A percentile compares a stretch with the other conserved stretches of the same genome.
phyloP scores from a whole-genome alignment of 2,113 vertebrate genomes.

The Rhabdomys dilectus region DNA sequence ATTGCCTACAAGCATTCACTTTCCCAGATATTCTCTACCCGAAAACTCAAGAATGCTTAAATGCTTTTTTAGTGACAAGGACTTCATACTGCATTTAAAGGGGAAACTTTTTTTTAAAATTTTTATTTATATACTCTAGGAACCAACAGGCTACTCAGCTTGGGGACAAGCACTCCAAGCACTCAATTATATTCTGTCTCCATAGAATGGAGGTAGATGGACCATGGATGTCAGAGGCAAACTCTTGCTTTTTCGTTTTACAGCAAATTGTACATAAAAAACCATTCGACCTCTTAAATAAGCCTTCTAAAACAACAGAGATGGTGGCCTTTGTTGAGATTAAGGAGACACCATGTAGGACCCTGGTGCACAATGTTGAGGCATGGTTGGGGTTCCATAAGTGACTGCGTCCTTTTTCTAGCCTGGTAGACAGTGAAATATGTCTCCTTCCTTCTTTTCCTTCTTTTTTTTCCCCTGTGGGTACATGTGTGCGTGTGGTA shows the following conservation, averaged over 20 bases:
- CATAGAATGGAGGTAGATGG: neutral
- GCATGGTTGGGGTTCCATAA: too few relatives aligned
- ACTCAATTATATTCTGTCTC: neutral
- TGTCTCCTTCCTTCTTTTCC: neutral
- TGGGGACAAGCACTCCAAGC: neutral
- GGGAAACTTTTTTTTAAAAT: neutral
- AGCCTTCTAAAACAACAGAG: neutral
- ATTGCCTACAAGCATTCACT: conserved; percentile 76
- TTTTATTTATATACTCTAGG: neutral
- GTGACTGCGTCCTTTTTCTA: neutral
- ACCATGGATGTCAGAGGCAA: neutral
- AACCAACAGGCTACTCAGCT: neutral
- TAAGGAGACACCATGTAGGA: neutral
- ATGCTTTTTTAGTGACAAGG: conserved; percentile 53
- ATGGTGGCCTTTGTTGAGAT: neutral
- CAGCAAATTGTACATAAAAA: neutral
- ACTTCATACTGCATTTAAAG: neutral
- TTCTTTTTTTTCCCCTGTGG: neutral
- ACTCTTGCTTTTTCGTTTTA: neutral
- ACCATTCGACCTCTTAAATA: neutral
- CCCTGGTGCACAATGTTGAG: neutral
- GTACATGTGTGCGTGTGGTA: neutral
- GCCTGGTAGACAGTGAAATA: neutral
- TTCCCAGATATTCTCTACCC: conserved; percentile 74
- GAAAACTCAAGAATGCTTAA: conserved; percentile 68